phyloP scores from a whole-genome alignment of 1,140 invertebrate genomes.

The Acyrthosiphon pisum region DNA sequence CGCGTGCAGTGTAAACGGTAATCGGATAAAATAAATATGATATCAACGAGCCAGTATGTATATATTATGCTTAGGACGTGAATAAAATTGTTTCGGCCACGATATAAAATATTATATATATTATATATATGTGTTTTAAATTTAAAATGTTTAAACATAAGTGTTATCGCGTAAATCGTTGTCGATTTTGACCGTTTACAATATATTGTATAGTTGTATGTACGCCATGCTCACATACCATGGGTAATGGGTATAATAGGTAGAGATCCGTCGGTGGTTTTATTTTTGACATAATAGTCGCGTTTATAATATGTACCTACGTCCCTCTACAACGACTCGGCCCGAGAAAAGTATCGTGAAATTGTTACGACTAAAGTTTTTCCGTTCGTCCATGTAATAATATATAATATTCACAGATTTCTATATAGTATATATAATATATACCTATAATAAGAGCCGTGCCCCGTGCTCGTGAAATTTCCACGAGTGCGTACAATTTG shows the following conservation, averaged over 20 bases:
- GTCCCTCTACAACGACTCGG: too few relatives aligned
- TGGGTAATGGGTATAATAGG: too few relatives aligned
- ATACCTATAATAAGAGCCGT: background rate
- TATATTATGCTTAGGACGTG: background rate
- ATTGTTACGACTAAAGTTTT: background rate
- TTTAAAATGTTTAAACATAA: too few relatives aligned
- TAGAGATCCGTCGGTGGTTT: too few relatives aligned
- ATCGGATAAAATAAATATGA: conserved; percentile 11
- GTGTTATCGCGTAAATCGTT: too few relatives aligned
- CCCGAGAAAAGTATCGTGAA: too few relatives aligned
- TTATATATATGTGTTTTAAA: background rate
- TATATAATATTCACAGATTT: background rate
- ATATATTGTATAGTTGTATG: too few relatives aligned
- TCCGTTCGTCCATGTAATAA: background rate
- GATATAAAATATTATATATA: background rate
- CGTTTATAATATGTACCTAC: too few relatives aligned
- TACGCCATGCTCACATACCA: too few relatives aligned
- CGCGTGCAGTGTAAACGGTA: background rate
- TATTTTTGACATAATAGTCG: too few relatives aligned
- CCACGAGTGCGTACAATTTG: background rate
- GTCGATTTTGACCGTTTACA: too few relatives aligned
- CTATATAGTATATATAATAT: background rate
- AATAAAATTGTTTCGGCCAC: background rate
- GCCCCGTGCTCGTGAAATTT: background rate
- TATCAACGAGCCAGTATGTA: background rate